These are phyloP conservation scores for Heliopora coerulea DNA, from an alignment of 92 coral and sea anemone species.

Conservation along the genomic window DNA sequence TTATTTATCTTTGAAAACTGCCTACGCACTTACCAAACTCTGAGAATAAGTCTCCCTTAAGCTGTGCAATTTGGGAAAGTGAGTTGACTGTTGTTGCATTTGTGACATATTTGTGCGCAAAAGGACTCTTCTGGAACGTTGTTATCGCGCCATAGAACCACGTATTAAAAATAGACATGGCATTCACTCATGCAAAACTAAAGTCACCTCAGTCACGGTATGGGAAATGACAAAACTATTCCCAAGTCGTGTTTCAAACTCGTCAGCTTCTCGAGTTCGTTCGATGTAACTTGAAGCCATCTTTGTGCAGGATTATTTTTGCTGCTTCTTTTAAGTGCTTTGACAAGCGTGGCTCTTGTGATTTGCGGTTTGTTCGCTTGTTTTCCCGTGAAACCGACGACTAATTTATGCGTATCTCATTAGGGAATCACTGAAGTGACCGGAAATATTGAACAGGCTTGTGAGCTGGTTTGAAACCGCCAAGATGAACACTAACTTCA, in stretches of 20 bases:
- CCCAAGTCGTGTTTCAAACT: too few species aligned
- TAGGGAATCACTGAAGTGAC: not conserved
- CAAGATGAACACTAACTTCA: not conserved
- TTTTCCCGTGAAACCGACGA: not conserved
- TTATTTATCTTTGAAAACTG: too few species aligned
- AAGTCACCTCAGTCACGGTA: not conserved
- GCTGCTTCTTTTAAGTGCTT: slow-evolving; percentile 18
- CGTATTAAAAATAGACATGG: slow-evolving; percentile 7
- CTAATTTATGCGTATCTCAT: slow-evolving; percentile 34
- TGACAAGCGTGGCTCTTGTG: not conserved
- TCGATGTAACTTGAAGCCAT: too few species aligned
- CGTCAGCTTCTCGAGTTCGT: too few species aligned
- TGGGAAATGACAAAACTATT: not conserved
- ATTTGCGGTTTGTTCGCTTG: slow-evolving; percentile 28
- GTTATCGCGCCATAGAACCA: not conserved
- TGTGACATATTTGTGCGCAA: slow-evolving; percentile 1
- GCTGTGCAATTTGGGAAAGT: too few species aligned
- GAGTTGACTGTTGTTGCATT: too few species aligned
- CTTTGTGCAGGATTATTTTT: not conserved
- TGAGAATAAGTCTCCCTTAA: too few species aligned
- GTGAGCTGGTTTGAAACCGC: slow-evolving; percentile 3
- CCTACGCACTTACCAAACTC: too few species aligned
- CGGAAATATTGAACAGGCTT: not conserved
- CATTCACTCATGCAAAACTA: slow-evolving; percentile 24
- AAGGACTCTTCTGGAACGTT: slow-evolving; percentile 13